Base-by-base conservation (phyloP, 2,888 invertebrate genomes). In the Macaria notata region DNA sequence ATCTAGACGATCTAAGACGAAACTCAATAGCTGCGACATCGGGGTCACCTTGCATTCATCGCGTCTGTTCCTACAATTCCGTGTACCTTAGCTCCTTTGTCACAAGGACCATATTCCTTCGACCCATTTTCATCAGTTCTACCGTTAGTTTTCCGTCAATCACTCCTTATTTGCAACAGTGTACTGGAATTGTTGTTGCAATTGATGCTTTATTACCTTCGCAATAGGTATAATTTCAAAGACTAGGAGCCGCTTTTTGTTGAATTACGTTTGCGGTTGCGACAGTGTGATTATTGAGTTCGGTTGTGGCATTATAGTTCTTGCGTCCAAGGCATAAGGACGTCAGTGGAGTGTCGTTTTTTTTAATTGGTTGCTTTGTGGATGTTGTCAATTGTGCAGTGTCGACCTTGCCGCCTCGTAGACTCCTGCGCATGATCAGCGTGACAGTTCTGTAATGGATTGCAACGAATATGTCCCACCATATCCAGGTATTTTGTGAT, bases 361-460 rank as follows among this genome's bases (percentile, higher is more conserved):
- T 55, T 68, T 67, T 66, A 68, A 71, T 73, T 70, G 59, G 48
- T 30, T 48, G 68, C 69, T 70, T 61, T 69, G 53, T 47, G 61
- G 62, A 60, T 59, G 72, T 68, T 74, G 75, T 73, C 72, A 72
- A 69, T 74, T 72, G 71, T 86, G 84, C 84, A 86, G 75, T 78
- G 75, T 60, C 77, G 83, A 86, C 88, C 87, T 89, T 88, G 87
- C 75, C 73, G 77, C 76, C 74, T 78, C 74, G 73, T 78, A 76
- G 79, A 77, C 84, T 82, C 79, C 81, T 74, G 84, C 84, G 82
- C 82, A 81, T 76, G 77, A 79, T 77, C 76, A 65, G 71, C 70
- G 78, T 79, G 84, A 82, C 86, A 81, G 75, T 81, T 79, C 75
- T 62, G 66, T 82, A 80, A 88, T 86, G 83, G 83, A 88, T 85